A percentile compares a stretch with the other conserved stretches of the same genome.
Evolutionary conservation across 1,140 invertebrate species (phyloP).

Genomic region (Carposina sasakii): DNA sequence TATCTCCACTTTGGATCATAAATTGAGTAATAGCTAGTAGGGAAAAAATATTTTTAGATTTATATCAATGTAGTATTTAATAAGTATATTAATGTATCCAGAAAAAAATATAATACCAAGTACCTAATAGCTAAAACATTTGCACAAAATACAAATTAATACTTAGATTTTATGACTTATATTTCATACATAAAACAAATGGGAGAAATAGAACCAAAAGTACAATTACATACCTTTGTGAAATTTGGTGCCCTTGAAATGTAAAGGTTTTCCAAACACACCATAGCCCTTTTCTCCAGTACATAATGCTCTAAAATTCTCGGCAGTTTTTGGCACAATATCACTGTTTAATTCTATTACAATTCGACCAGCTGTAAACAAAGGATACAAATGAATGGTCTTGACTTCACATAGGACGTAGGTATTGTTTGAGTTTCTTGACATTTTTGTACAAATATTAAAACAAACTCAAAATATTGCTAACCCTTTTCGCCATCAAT

Average conservation of each 20-base stretch:
- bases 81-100: no score
- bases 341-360: conserved; percentile 88
- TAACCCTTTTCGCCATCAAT: conserved; percentile 59
- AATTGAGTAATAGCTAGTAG: conserved; percentile 81
- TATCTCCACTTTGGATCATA: conserved; percentile 90
- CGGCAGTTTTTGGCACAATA: conserved; percentile 90
- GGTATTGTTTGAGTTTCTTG: not conserved
- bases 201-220: no score
- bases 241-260: conserved; percentile 83
- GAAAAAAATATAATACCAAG: no score
- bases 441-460: not conserved
- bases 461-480: conserved; percentile 2
- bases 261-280: conserved; percentile 77
- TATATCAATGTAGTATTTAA: no score
- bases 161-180: no score
- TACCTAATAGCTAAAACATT: not conserved
- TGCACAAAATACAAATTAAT: no score
- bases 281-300: conserved; percentile 89
- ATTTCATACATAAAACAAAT: no score
- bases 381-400: conserved; percentile 16
- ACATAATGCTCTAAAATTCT: conserved; percentile 93
- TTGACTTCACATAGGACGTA: not conserved
- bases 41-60: conserved; percentile 6
- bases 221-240: conserved; percentile 79
- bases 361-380: conserved; percentile 80